phyloP scores from a whole-genome alignment of 2,888 invertebrate genomes.

The Nebria brevicollis region DNA sequence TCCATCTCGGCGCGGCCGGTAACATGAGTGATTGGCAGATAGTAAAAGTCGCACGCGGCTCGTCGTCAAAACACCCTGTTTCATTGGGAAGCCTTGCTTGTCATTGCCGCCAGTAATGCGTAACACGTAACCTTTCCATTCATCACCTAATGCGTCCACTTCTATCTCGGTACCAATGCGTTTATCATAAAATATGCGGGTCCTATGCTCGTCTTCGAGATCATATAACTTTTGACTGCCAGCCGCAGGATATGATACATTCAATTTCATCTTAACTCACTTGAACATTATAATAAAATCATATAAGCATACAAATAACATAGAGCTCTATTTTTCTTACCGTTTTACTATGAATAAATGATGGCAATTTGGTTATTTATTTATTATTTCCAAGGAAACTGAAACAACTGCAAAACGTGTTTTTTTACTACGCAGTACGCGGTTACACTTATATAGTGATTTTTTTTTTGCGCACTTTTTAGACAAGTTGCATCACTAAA shows the following conservation, averaged over 20 bases:
- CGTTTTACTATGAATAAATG: too few relatives aligned
- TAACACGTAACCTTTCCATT: slow-evolving; percentile 98
- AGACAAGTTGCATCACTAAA: too few relatives aligned
- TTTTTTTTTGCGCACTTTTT: too few relatives aligned
- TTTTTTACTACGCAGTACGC: too few relatives aligned
- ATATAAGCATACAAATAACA: too few relatives aligned
- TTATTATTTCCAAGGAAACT: too few relatives aligned
- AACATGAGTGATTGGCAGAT: slow-evolving; percentile 94
- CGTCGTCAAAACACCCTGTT: slow-evolving; percentile 96
- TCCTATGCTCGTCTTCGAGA: slow-evolving; percentile 96
- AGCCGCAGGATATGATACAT: slow-evolving; percentile 96
- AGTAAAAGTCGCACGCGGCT: slow-evolving; percentile 93
- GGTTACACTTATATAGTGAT: too few relatives aligned
- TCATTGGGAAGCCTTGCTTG: slow-evolving; percentile 99
- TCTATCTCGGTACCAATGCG: slow-evolving; percentile 97
- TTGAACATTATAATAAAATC: background rate
- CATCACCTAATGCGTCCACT: slow-evolving; percentile 92
- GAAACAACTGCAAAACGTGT: too few relatives aligned
- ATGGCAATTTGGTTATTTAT: too few relatives aligned
- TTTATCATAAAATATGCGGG: slow-evolving; percentile 96
- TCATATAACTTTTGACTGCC: slow-evolving; percentile 98
- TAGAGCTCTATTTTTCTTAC: too few relatives aligned
- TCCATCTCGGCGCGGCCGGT: slow-evolving; percentile 90
- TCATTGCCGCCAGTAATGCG: slow-evolving; percentile 97
- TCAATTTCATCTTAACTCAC: slow-evolving; percentile 73